phyloP scores from a whole-genome alignment of 1,140 invertebrate genomes.

The Carposina sasakii region DNA sequence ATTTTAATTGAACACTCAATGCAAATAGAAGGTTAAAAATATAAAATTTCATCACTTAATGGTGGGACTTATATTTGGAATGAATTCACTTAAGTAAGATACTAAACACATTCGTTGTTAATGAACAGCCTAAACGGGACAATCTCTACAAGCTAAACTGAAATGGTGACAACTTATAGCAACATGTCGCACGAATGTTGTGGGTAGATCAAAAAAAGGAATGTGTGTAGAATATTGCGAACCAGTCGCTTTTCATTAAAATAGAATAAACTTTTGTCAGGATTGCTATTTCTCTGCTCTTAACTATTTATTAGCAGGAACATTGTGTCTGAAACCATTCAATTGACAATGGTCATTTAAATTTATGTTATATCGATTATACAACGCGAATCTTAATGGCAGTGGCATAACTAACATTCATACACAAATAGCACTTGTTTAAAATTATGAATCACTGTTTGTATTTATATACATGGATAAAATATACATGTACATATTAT shows the following conservation, averaged over 20 bases:
- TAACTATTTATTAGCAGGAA: too few species aligned
- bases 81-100: conserved; percentile 39
- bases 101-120: conserved; percentile 66
- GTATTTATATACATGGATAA: conserved; percentile 58
- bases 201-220: conserved; percentile 23
- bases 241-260: conserved; percentile 42
- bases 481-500: conserved; percentile 49
- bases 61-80: background rate
- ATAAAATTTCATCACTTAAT: background rate
- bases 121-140: conserved; percentile 61
- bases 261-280: too few species aligned
- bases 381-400: conserved; percentile 54
- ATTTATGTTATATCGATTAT: too few species aligned
- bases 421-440: conserved; percentile 59
- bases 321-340: too few species aligned
- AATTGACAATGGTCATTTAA: too few species aligned
- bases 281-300: too few species aligned
- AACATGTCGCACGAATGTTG: conserved; percentile 29
- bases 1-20: conserved; percentile 13
- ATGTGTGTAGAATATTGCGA: conserved; percentile 30
- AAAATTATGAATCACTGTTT: conserved; percentile 43
- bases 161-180: conserved; percentile 25
- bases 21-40: background rate
- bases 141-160: conserved; percentile 28
- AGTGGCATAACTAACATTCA: conserved; percentile 64